Base-by-base conservation (phyloP, 2,113 vertebrate species). In the Capricornis sumatraensis region DNA sequence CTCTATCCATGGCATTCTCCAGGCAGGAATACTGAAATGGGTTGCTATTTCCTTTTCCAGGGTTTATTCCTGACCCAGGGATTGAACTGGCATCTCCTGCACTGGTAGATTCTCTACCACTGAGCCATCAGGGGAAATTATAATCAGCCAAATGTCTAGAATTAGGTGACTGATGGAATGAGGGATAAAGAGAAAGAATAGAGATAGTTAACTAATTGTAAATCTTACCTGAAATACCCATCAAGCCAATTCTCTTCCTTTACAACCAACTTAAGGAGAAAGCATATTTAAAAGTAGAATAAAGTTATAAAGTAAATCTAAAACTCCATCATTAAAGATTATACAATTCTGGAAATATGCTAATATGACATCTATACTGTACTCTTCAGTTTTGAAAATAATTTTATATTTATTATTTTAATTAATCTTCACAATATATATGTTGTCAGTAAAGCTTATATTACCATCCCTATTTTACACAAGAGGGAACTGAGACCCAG, bases 271-370 rank as follows among this genome's bases (percentile, higher is more conserved):
- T 62, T 83, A 36, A 97, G 55, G 45, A 96, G 36, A 94, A 89
- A 78, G 11, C 62, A 62, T 36, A 52, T 79, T 92, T 83, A 57
- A 97, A 86, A 60, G 52, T 62, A 96, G 87, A 94, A 95, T 96
- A 12, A 78, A 95, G 83, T 86, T 85, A 47, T 36, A 79, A 87
- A 88, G 30, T 52, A 12, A 17, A 84, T 71, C 52, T 11, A 71
- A 96, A 96, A 87, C 28, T 79, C 52, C 47, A 23, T 81, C 78
- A 79, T 89, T 62, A 71, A 93, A 87, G 50, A 79, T 50, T 60
- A 79, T 16, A 79, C 6, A 91, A 40, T 93, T 74, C 33, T 85
- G 47, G 12, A 96, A 88, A 93, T 89, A 79, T 28, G 53, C 25
- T 78, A 91, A 50, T 85, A 74, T 11, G 78, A 47, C 6, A 83